Evolutionary conservation across 2,797 vertebrate species (phyloP).

Genomic region (Malacoctenus gilli): DNA sequence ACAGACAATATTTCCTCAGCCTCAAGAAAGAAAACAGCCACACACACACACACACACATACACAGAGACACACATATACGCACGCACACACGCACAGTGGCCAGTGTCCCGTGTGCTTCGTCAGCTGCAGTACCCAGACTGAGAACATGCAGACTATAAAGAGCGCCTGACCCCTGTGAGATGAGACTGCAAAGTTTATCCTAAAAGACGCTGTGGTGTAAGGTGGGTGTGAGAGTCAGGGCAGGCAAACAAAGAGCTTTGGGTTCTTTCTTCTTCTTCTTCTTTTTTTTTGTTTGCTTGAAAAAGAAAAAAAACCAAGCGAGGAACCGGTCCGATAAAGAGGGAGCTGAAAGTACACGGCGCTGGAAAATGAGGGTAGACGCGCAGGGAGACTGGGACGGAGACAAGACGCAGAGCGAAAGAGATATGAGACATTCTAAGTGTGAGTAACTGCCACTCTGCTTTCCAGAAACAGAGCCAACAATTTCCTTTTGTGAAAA

Average conservation of each 20-base stretch:
- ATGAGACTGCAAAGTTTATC: neutral
- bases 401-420: slow-evolving; percentile 13
- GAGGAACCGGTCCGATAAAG: neutral
- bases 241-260: neutral
- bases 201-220: neutral
- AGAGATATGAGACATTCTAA: slow-evolving; percentile 31
- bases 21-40: slow-evolving; percentile 13
- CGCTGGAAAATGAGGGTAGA: slow-evolving; percentile 25
- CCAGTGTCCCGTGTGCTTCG: slow-evolving; percentile 2
- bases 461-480: slow-evolving; percentile 45
- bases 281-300: too few species aligned
- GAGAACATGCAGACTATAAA: neutral
- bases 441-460: slow-evolving; percentile 54
- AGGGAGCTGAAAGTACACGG: slow-evolving; percentile 1
- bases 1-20: slow-evolving; percentile 23
- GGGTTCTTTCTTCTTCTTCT: too few species aligned
- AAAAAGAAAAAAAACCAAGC: neutral
- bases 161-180: slow-evolving; percentile 24
- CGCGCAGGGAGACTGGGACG: slow-evolving; percentile 11
- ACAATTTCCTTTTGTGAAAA: slow-evolving; percentile 61
- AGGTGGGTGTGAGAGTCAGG: neutral
- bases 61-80: slow-evolving; percentile 10
- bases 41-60: neutral
- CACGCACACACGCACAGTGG: slow-evolving; percentile 2
- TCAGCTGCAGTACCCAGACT: slow-evolving; percentile 24